Evolutionary conservation across 2,888 invertebrate genomes (phyloP).

Genomic region (Lysandra bellargus): DNA sequence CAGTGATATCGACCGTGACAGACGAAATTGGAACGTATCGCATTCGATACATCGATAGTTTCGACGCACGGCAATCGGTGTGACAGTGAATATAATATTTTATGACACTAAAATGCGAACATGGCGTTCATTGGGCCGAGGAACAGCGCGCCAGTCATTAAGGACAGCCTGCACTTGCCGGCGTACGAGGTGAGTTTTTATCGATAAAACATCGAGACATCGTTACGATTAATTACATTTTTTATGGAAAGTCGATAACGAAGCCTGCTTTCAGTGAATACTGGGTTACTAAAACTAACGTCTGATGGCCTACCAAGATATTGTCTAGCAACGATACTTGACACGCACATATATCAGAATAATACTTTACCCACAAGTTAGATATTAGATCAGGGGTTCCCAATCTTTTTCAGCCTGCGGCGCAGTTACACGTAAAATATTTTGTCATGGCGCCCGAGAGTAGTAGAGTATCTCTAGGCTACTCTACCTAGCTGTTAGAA

Average conservation of each 20-base stretch:
- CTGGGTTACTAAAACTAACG: neutral
- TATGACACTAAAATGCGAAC: constrained; percentile 64
- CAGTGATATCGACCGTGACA: constrained; percentile 25
- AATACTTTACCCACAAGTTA: neutral
- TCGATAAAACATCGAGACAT: constrained; percentile 3
- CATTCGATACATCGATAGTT: constrained; percentile 31
- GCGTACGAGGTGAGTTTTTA: constrained; percentile 82
- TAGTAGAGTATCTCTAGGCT: too few relatives aligned
- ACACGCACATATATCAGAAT: too few relatives aligned
- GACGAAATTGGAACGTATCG: constrained; percentile 31
- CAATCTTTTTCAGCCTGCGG: too few relatives aligned
- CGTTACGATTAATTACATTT: constrained; percentile 2
- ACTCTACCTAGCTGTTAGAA: too few relatives aligned
- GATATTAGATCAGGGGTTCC: too few relatives aligned
- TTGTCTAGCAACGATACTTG: neutral
- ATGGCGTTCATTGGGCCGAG: constrained; percentile 81
- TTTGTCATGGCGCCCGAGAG: too few relatives aligned
- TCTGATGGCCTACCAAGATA: neutral
- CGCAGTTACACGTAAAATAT: too few relatives aligned
- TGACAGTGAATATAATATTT: constrained; percentile 39
- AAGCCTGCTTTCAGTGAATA: neutral
- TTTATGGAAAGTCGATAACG: neutral
- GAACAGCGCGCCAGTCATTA: constrained; percentile 83
- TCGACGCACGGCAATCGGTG: constrained; percentile 24
- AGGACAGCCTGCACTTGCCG: constrained; percentile 84